phyloP scores from a whole-genome alignment of 1,140 invertebrate species.

The Leptinotarsa undecemlineata region DNA sequence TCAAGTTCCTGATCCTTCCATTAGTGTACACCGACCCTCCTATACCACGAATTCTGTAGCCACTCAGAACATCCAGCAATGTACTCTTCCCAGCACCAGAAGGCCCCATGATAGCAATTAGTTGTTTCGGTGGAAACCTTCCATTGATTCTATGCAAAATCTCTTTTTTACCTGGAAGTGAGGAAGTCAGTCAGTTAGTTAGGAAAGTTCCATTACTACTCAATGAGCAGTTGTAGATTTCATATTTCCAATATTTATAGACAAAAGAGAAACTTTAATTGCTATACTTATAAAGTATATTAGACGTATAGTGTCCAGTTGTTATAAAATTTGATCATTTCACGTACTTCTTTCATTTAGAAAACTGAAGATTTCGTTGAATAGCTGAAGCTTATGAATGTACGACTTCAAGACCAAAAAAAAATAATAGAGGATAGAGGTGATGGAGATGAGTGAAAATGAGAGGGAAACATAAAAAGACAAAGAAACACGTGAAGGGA shows the following conservation, averaged over 20 bases:
- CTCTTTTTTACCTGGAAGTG: conserved; percentile 68
- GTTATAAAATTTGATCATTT: too few species aligned
- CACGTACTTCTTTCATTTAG: too few species aligned
- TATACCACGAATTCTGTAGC: conserved; percentile 65
- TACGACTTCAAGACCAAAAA: too few species aligned
- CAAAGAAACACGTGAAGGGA: too few species aligned
- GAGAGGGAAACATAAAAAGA: too few species aligned
- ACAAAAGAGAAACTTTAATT: background rate
- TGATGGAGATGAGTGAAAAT: too few species aligned
- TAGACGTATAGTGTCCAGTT: too few species aligned
- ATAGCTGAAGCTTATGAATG: too few species aligned
- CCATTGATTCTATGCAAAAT: conserved; percentile 81
- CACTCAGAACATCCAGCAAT: conserved; percentile 74
- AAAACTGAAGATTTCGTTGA: too few species aligned
- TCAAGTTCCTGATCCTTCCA: conserved; percentile 69
- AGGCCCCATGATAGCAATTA: conserved; percentile 87
- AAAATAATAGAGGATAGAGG: too few species aligned
- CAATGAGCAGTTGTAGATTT: background rate
- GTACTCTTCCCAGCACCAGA: conserved; percentile 88
- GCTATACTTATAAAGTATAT: background rate
- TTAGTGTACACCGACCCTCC: conserved; percentile 67
- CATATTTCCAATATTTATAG: background rate
- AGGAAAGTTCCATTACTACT: background rate
- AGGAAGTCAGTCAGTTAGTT: too few species aligned
- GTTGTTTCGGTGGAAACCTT: conserved; percentile 72